Percentiles rank a stretch among this genome's conserved stretches.
Conservation (phyloP, 2,113 vertebrate genomes). For the Origma solitaria region DNA sequence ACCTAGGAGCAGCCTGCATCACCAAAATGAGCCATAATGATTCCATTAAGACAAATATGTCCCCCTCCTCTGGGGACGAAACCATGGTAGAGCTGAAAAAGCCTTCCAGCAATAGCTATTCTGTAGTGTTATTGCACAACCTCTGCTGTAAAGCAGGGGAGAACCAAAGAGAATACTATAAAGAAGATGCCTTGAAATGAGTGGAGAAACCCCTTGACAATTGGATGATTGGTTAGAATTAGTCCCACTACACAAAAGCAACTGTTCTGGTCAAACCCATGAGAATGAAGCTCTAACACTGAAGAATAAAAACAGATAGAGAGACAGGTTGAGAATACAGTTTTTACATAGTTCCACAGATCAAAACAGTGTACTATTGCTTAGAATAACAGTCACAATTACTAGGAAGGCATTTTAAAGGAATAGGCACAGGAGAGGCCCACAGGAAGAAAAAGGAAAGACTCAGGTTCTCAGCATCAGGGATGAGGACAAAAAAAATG, state of each 20-base stretch:
- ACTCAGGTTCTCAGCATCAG: background rate
- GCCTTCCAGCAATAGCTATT: slow-evolving; percentile 40
- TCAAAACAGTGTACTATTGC: slow-evolving; percentile 27
- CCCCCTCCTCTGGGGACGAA: background rate
- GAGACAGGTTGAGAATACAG: slow-evolving; percentile 42
- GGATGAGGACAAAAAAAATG: background rate
- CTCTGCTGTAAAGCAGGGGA: background rate
- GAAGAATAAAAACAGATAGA: slow-evolving; percentile 28
- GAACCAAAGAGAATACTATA: slow-evolving; percentile 37
- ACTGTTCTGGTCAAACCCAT: slow-evolving; percentile 37
- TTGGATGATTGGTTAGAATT: slow-evolving; percentile 44
- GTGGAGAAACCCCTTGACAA: slow-evolving; percentile 14
- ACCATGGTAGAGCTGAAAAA: background rate
- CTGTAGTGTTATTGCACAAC: slow-evolving; percentile 19
- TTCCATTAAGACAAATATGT: slow-evolving; percentile 27
- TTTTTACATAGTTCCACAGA: slow-evolving; percentile 16
- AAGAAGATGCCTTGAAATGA: slow-evolving; percentile 14
- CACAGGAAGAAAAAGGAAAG: background rate
- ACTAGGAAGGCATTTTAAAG: slow-evolving; percentile 29
- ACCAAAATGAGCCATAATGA: background rate
- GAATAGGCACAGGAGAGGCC: background rate
- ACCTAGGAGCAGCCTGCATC: background rate
- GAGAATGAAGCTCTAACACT: slow-evolving; percentile 24
- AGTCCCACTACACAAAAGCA: slow-evolving; percentile 30
- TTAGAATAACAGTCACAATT: slow-evolving; percentile 44